phyloP scores from a whole-genome alignment of 2,797 vertebrate species.

The Sphenodon punctatus region DNA sequence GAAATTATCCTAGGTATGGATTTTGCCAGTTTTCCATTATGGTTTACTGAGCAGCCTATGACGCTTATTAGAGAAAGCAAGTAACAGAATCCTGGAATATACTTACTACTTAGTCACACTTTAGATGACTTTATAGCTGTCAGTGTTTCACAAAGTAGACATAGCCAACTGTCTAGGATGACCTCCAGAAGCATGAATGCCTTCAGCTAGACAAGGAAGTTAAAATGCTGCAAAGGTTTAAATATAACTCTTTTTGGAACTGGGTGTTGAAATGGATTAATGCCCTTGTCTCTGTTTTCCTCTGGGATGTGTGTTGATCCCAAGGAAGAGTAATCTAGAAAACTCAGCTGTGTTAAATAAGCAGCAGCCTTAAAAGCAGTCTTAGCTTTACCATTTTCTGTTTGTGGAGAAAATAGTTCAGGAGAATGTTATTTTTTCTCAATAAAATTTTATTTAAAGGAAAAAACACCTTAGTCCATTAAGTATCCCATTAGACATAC shows the following conservation, averaged over 20 bases:
- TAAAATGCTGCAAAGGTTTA: constrained; percentile 11
- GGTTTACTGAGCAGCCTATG: background rate
- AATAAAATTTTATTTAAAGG: background rate
- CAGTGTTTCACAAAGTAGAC: background rate
- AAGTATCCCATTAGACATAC: background rate
- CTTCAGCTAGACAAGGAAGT: background rate
- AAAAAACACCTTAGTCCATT: background rate
- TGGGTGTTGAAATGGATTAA: constrained; percentile 9
- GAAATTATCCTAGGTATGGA: background rate
- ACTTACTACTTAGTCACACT: background rate
- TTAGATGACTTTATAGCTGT: background rate
- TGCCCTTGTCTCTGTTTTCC: background rate
- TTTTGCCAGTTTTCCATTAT: background rate
- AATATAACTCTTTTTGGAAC: background rate
- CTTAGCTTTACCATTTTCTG: background rate
- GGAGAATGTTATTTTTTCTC: background rate
- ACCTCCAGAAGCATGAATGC: background rate
- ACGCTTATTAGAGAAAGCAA: background rate
- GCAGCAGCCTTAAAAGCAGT: background rate
- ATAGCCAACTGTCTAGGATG: background rate
- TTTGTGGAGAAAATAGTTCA: background rate
- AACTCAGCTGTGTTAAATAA: background rate
- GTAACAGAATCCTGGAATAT: background rate
- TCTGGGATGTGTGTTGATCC: background rate
- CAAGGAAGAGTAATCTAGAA: constrained; percentile 37